Evolutionary conservation across 2,113 vertebrate genomes (phyloP).

Genomic region (Rhipidura dahli): DNA sequence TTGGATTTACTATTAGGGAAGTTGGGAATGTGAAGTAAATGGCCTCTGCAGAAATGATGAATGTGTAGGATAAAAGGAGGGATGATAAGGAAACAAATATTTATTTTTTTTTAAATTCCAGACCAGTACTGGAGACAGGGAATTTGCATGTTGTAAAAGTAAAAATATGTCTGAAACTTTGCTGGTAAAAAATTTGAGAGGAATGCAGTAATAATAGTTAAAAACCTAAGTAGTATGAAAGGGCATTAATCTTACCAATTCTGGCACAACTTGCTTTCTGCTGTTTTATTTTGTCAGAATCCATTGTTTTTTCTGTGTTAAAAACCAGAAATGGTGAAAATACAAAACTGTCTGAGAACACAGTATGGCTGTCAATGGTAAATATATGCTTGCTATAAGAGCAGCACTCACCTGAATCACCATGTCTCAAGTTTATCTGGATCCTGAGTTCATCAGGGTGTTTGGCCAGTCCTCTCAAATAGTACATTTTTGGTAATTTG

Average conservation of each 20-base stretch:
- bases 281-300: not conserved
- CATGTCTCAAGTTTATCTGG: not conserved
- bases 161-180: constrained; percentile 19
- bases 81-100: not conserved
- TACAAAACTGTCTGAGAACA: not conserved
- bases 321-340: not conserved
- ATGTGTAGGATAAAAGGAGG: not conserved
- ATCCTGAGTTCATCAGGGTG: not conserved
- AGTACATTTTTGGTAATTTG: not conserved
- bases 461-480: not conserved
- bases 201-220: not conserved
- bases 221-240: not conserved
- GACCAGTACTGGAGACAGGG: not conserved
- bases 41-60: not conserved
- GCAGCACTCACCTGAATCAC: not conserved
- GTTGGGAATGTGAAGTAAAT: not conserved
- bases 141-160: not conserved
- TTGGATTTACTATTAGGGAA: not conserved
- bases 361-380: not conserved
- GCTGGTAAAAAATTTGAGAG: not conserved
- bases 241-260: constrained; percentile 7
- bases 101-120: not conserved
- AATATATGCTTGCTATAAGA: not conserved
- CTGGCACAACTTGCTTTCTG: not conserved
- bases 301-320: not conserved